phyloP scores from a whole-genome alignment of 2,888 invertebrate genomes.

The Glyphotaelius pellucidus region DNA sequence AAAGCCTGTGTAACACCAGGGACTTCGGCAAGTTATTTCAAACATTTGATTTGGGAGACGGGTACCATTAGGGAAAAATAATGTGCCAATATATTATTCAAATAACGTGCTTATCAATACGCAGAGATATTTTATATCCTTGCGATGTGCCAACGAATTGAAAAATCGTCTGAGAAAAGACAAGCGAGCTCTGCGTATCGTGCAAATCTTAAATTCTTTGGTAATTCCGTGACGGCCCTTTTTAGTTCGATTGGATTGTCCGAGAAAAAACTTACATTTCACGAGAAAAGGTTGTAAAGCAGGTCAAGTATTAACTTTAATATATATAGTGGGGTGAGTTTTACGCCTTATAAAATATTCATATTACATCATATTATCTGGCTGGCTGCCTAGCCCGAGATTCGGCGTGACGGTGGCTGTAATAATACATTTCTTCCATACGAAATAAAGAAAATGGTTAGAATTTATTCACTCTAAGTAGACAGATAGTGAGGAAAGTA shows the following conservation, averaged over 20 bases:
- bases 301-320: conserved; percentile 33
- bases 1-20: too few relatives aligned
- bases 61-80: too few relatives aligned
- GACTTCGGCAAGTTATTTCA: too few relatives aligned
- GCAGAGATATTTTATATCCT: background rate
- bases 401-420: conserved; percentile 35
- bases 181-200: background rate
- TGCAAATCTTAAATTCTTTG: background rate
- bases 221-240: background rate
- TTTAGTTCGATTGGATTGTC: background rate
- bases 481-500: conserved; percentile 60
- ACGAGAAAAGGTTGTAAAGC: background rate
- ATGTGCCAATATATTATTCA: too few relatives aligned
- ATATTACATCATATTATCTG: conserved; percentile 42
- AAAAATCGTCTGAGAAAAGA: background rate
- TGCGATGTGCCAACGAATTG: background rate
- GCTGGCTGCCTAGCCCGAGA: conserved; percentile 25
- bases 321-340: background rate
- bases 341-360: conserved; percentile 40
- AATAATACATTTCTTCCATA: conserved; percentile 18
- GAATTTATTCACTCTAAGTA: conserved; percentile 58
- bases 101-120: too few relatives aligned
- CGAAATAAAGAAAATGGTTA: conserved; percentile 56
- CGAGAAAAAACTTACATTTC: background rate
- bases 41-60: too few relatives aligned